phyloP scores from a whole-genome alignment of 2,888 invertebrate genomes.

The Boloria selene region DNA sequence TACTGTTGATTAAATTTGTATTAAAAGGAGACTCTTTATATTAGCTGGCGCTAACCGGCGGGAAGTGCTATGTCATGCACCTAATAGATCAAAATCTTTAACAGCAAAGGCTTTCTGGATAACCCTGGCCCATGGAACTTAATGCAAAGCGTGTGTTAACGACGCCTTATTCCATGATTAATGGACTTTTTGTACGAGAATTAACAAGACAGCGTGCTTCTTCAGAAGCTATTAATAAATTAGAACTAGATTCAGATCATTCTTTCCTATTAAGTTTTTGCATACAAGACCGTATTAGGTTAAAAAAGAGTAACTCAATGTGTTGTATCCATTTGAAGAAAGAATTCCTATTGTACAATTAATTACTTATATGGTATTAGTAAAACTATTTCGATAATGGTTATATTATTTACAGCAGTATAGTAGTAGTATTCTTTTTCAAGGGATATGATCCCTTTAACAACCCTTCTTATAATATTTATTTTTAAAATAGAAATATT shows the following conservation, averaged over 20 bases:
- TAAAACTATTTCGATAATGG: background rate
- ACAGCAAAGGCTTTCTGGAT: slow-evolving; percentile 65
- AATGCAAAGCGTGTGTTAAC: slow-evolving; percentile 74
- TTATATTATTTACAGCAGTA: background rate
- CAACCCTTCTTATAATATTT: too few species aligned
- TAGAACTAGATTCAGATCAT: slow-evolving; percentile 39
- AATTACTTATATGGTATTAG: slow-evolving; percentile 13
- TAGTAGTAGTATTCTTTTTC: too few species aligned
- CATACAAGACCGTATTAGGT: slow-evolving; percentile 23
- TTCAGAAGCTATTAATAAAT: slow-evolving; percentile 62
- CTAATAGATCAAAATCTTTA: slow-evolving; percentile 79
- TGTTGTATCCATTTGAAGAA: slow-evolving; percentile 9
- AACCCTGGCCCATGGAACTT: slow-evolving; percentile 70
- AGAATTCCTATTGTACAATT: slow-evolving; percentile 19
- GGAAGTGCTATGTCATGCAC: slow-evolving; percentile 67
- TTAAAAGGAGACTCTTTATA: slow-evolving; percentile 74
- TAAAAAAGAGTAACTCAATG: slow-evolving; percentile 14
- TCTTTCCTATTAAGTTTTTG: slow-evolving; percentile 29
- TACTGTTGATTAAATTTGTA: slow-evolving; percentile 81
- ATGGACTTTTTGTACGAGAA: slow-evolving; percentile 67
- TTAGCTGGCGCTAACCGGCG: slow-evolving; percentile 69
- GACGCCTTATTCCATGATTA: slow-evolving; percentile 77
- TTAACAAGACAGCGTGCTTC: slow-evolving; percentile 63
- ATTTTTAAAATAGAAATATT: too few species aligned
- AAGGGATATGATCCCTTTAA: too few species aligned